These are phyloP conservation scores for Trisateles emortualis DNA, from an alignment of 2,888 invertebrate genomes.

Conservation along the genomic window DNA sequence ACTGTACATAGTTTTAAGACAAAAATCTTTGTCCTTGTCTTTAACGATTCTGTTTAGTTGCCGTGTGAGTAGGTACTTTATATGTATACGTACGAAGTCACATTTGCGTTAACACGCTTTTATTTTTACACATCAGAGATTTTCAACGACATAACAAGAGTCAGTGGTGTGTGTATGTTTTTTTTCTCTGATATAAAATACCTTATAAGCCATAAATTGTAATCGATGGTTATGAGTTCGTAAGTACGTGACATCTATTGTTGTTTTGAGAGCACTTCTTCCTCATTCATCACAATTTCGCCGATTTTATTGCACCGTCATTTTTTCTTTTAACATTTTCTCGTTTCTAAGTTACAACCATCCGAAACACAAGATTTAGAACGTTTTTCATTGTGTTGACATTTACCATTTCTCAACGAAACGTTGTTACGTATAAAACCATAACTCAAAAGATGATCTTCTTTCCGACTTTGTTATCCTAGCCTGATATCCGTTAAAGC, in stretches of 20 bases:
- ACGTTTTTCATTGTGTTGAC: conserved; percentile 20
- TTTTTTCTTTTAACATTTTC: conserved; percentile 40
- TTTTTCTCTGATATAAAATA: conserved; percentile 52
- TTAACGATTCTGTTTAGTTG: neutral
- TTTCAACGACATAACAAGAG: conserved; percentile 15
- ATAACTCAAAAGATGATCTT: conserved; percentile 36
- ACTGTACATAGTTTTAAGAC: conserved; percentile 1
- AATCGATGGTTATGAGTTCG: conserved; percentile 77
- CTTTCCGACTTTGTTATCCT: conserved; percentile 26
- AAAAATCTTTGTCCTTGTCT: neutral
- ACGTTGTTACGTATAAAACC: conserved; percentile 22
- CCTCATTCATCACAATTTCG: conserved; percentile 68
- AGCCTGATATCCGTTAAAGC: conserved; percentile 22
- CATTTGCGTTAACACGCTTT: neutral
- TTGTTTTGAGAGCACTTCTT: conserved; percentile 55
- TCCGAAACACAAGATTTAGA: conserved; percentile 8
- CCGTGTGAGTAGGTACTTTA: neutral
- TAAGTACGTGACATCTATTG: conserved; percentile 76
- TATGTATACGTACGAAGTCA: neutral
- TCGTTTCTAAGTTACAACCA: conserved; percentile 33
- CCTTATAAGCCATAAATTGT: conserved; percentile 72
- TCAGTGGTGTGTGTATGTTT: conserved; percentile 24
- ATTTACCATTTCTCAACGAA: conserved; percentile 21
- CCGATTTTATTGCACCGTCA: conserved; percentile 59
- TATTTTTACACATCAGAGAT: conserved; percentile 14